Evolutionary conservation across 2,888 invertebrate genomes (phyloP).

Genomic region (Hirtodrosophila histrioides): DNA sequence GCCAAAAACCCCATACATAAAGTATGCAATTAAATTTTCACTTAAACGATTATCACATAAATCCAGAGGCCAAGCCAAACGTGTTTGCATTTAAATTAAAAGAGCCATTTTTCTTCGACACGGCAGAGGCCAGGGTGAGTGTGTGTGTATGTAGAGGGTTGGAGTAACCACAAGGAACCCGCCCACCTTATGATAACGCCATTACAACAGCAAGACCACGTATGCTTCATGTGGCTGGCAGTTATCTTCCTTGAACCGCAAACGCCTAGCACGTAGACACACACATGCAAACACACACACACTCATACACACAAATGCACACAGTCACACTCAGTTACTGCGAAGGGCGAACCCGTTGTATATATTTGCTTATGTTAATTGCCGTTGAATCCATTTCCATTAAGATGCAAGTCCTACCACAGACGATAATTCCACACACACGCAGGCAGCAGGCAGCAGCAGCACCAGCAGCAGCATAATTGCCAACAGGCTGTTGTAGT

Average conservation of each 20-base stretch:
- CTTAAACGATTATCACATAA: constrained; percentile 84
- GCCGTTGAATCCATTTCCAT: constrained; percentile 83
- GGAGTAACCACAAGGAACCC: constrained; percentile 50
- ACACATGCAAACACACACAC: constrained; percentile 20
- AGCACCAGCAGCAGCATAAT: constrained; percentile 51
- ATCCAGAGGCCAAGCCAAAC: constrained; percentile 80
- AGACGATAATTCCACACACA: constrained; percentile 77
- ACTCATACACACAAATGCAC: constrained; percentile 6
- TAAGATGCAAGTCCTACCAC: constrained; percentile 81
- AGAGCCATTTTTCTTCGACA: constrained; percentile 82
- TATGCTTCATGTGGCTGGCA: constrained; percentile 62
- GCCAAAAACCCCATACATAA: constrained; percentile 81
- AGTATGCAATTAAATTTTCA: constrained; percentile 84
- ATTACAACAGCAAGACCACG: constrained; percentile 68
- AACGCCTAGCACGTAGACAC: constrained; percentile 72
- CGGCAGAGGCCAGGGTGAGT: constrained; percentile 10
- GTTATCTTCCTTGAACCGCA: constrained; percentile 67
- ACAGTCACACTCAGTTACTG: constrained; percentile 22
- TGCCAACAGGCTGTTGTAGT: constrained; percentile 48
- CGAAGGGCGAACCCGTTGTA: constrained; percentile 64
- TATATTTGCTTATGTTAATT: constrained; percentile 83
- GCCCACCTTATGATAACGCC: constrained; percentile 79
- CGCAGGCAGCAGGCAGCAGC: constrained; percentile 19
- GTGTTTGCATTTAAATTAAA: constrained; percentile 84
- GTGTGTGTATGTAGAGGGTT: constrained; percentile 15